phyloP scores from a whole-genome alignment of 2,888 invertebrate genomes.

The Epistrophella euchroma region DNA sequence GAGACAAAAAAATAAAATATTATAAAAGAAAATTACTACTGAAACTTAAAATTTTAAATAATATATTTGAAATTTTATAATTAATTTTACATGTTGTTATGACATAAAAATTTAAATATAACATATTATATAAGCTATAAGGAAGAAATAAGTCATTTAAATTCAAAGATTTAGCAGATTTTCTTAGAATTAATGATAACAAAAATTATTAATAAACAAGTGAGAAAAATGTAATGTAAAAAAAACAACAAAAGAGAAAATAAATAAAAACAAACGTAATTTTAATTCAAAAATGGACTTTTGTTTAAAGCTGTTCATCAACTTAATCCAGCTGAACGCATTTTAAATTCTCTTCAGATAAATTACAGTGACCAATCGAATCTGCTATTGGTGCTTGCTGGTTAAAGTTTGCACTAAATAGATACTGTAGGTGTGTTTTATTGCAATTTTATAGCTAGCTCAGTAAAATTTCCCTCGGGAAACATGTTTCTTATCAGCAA shows the following conservation, averaged over 20 bases:
- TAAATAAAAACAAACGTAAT: conserved; percentile 72
- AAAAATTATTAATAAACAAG: conserved; percentile 62
- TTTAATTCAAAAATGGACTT: conserved; percentile 59
- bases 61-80: conserved; percentile 69
- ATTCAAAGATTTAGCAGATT: conserved; percentile 72
- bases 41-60: conserved; percentile 55
- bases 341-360: too few relatives aligned
- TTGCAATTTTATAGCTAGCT: too few relatives aligned
- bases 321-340: too few relatives aligned
- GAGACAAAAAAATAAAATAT: conserved; percentile 43
- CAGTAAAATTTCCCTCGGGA: too few relatives aligned
- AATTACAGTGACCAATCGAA: too few relatives aligned
- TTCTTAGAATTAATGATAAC: conserved; percentile 57
- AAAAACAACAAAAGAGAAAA: conserved; percentile 64
- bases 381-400: too few relatives aligned
- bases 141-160: conserved; percentile 60
- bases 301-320: too few relatives aligned
- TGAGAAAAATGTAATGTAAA: conserved; percentile 67
- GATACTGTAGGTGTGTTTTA: too few relatives aligned
- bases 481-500: too few relatives aligned
- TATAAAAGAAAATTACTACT: conserved; percentile 50
- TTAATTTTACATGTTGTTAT: conserved; percentile 75
- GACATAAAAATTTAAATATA: conserved; percentile 62
- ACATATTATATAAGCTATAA: conserved; percentile 65
- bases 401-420: too few relatives aligned